A percentile compares a stretch with the other conserved stretches of the same genome.
These are phyloP conservation scores for Hipparchia sbordonii DNA, from an alignment of 2,888 invertebrate species.

Conservation along the genomic window DNA sequence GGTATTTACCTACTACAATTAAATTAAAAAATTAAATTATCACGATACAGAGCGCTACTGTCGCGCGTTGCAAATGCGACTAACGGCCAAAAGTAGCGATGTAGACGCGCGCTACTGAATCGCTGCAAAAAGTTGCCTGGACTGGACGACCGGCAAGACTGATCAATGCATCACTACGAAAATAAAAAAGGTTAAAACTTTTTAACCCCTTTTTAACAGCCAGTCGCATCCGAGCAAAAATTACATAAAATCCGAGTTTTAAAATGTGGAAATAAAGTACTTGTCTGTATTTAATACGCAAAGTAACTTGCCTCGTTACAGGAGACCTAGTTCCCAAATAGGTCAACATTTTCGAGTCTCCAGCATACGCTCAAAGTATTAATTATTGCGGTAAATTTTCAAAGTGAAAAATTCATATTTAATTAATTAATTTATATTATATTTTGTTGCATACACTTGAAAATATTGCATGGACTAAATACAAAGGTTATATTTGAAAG, in stretches of 20 bases:
- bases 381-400: slow-evolving; percentile 34
- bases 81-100: too few relatives aligned
- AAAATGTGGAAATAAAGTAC: slow-evolving; percentile 25
- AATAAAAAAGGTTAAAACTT: background rate
- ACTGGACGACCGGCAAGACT: too few relatives aligned
- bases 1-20: slow-evolving; percentile 10
- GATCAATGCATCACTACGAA: background rate
- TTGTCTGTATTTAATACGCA: slow-evolving; percentile 36
- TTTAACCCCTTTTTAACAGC: slow-evolving; percentile 1
- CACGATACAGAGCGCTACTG: slow-evolving; percentile 3
- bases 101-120: too few relatives aligned
- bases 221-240: slow-evolving; percentile 21
- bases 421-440: slow-evolving; percentile 18
- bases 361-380: slow-evolving; percentile 34
- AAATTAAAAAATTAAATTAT: slow-evolving; percentile 6
- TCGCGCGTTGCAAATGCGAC: too few relatives aligned
- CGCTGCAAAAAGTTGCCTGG: too few relatives aligned
- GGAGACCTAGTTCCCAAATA: slow-evolving; percentile 37
- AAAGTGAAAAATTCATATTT: slow-evolving; percentile 18
- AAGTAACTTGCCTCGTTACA: slow-evolving; percentile 37
- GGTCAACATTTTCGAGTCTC: slow-evolving; percentile 38
- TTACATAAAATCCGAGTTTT: slow-evolving; percentile 31
- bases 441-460: background rate
- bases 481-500: background rate
- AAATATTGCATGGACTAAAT: background rate